phyloP scores from a whole-genome alignment of 2,888 invertebrate species.

The Steromphala cineraria region DNA sequence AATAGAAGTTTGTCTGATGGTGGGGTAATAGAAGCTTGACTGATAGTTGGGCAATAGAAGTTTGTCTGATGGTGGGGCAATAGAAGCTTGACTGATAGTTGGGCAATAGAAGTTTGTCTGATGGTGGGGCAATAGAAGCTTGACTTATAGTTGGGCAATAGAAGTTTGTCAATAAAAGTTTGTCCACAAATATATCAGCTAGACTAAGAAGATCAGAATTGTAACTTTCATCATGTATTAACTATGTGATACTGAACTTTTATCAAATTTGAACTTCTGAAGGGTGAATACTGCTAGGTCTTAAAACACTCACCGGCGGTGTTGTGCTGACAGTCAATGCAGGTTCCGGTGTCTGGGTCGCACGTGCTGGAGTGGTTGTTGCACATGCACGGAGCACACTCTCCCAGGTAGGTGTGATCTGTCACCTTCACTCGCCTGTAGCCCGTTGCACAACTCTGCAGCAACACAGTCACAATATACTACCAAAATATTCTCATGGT shows the following conservation, averaged over 20 bases:
- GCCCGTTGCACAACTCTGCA: slow-evolving; percentile 82
- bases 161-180: no score
- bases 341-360: slow-evolving; percentile 83
- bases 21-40: no score
- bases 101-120: slow-evolving; percentile 71
- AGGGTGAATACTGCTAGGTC: no score
- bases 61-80: no score
- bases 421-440: slow-evolving; percentile 80
- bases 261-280: no score
- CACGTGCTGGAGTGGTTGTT: slow-evolving; percentile 90
- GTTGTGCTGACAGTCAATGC: slow-evolving; percentile 76
- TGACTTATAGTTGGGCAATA: not conserved
- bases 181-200: no score
- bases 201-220: no score
- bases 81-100: no score
- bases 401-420: slow-evolving; percentile 76
- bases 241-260: no score
- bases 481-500: not conserved
- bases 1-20: no score
- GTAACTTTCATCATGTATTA: no score
- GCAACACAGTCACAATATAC: not conserved
- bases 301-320: slow-evolving; percentile 31
- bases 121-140: slow-evolving; percentile 74
- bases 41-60: no score
- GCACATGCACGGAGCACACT: slow-evolving; percentile 90